Percentiles rank a stretch among this genome's conserved stretches.
Conservation (phyloP, 2,797 vertebrate genomes). For the Acomys russatus region DNA sequence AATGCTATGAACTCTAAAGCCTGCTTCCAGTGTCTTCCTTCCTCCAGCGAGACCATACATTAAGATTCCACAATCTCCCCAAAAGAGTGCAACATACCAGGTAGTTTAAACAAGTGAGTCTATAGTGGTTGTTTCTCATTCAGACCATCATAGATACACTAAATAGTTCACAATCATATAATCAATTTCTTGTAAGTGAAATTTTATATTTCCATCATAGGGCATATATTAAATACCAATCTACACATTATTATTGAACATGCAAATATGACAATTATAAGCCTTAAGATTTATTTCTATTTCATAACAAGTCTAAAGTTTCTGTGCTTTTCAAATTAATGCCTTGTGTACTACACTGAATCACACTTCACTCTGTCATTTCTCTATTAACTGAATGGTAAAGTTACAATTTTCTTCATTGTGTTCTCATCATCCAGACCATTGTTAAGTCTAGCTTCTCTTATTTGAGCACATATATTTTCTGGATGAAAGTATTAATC, state of each 20-base stretch:
- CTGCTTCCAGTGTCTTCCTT: not conserved
- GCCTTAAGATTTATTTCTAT: slow-evolving; percentile 34
- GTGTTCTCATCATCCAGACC: not conserved
- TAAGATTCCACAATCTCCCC: not conserved
- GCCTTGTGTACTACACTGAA: not conserved
- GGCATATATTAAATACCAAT: not conserved
- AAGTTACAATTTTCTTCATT: slow-evolving; percentile 14
- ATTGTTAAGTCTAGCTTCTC: not conserved
- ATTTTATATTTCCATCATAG: not conserved
- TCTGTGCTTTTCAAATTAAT: slow-evolving; percentile 16
- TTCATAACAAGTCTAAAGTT: not conserved
- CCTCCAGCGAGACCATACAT: not conserved
- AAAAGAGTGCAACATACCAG: not conserved
- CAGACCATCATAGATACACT: not conserved
- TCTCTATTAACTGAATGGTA: slow-evolving; percentile 11
- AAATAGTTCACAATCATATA: not conserved
- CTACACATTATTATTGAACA: not conserved
- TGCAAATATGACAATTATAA: not conserved
- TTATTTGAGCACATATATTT: not conserved
- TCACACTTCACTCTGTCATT: not conserved
- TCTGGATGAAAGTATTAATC: not conserved
- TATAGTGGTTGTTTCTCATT: not conserved
- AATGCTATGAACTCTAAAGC: too few relatives aligned
- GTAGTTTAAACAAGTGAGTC: not conserved
- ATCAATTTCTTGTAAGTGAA: slow-evolving; percentile 10